A percentile compares a stretch with the other conserved stretches of the same genome.
phyloP scores from a whole-genome alignment of 1,140 invertebrate species.

The Sweltsa coloradensis region DNA sequence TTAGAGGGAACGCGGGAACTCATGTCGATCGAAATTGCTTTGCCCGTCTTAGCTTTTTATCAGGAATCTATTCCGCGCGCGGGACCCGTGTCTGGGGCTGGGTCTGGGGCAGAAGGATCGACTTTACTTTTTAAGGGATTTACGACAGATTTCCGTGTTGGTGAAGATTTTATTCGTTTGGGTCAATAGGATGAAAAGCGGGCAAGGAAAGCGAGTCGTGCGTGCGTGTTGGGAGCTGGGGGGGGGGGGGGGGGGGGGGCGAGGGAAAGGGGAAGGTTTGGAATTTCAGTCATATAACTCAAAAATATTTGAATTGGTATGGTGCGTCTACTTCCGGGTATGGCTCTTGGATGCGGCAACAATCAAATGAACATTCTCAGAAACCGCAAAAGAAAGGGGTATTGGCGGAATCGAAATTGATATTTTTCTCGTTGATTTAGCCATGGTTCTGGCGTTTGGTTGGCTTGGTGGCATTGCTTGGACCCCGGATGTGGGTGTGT shows the following conservation, averaged over 20 bases:
- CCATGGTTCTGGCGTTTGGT: no score
- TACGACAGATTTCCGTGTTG: constrained; percentile 5
- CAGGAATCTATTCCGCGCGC: background rate
- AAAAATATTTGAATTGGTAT: background rate
- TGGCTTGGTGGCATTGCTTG: no score
- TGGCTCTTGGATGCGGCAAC: background rate
- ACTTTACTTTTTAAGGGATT: background rate
- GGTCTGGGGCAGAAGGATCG: background rate
- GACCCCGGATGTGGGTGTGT: no score
- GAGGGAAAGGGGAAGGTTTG: background rate
- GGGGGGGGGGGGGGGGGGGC: background rate
- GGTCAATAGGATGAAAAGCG: constrained; percentile 1
- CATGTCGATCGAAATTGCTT: constrained; percentile 1
- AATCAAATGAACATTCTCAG: constrained; percentile 2
- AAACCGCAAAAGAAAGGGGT: no score
- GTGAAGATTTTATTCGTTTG: background rate
- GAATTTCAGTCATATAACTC: background rate
- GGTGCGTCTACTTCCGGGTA: background rate
- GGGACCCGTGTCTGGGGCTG: background rate
- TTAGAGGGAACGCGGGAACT: background rate
- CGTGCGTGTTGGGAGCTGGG: no score
- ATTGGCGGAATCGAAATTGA: no score
- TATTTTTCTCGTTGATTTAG: no score
- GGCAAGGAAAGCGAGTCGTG: no score
- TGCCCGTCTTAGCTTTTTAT: background rate